Base-by-base conservation (phyloP, 2,113 vertebrate genomes). In the Aramus guarauna region DNA sequence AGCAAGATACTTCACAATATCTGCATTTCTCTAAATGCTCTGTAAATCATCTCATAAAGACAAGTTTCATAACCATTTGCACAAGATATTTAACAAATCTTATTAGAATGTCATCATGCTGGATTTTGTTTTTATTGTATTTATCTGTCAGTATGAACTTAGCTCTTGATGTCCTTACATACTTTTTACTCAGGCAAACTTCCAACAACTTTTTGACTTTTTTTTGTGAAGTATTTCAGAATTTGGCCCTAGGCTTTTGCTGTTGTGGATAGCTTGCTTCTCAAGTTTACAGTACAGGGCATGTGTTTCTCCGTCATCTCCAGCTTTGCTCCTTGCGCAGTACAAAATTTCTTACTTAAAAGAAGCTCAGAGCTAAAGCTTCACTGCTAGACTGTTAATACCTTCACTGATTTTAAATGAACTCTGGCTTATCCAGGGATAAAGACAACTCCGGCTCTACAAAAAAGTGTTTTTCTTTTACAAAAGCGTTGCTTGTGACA, bases 1-100 rank as follows among this genome's bases (percentile, higher is more conserved):
- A 96, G 64, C 50, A 91, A 95, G 47, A 85, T 92, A 90, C 72
- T 45, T 64, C 80, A 84, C 29, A 59, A 22, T 63, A 93, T 92
- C 74, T 92, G 60, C 14, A 82, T 94, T 93, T 95, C 71, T 47
- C 63, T 83, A 92, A 97, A 90, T 6, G 2, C 74, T 69, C 55
- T 60, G 47, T 72, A 96, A 90, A 93, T 91, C 78, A 89, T 45
- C 73, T 67, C 80, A 84, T 52, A 91, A 77, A 91, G 82, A 68
- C 75, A 91, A 94, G 77, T 89, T 94, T 85, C 91, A 64, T 58
- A 94, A 94, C 56, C 53, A 81, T 89, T 89, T 94, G 86, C 64
- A 89, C 30, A 89, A 91, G 64, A 37, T 73, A 87, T 81, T 94
- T 92, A 92, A 94, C 32, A 87, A 82, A 95, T 50, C 83, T 89